A percentile compares a stretch with the other conserved stretches of the same genome.
phyloP scores from a whole-genome alignment of 2,888 invertebrate species.

The Dryadula phaetusa region DNA sequence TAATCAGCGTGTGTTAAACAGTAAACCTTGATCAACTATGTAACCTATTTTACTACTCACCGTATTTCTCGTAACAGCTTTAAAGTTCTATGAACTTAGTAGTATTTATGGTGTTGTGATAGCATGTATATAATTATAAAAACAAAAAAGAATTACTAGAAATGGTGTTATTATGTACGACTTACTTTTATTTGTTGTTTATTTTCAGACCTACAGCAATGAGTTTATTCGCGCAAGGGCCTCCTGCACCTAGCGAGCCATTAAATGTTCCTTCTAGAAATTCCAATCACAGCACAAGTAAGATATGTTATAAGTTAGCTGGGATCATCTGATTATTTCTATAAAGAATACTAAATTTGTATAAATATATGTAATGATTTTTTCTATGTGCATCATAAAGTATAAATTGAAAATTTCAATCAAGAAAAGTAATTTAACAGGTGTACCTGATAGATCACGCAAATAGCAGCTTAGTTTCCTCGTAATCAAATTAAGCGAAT shows the following conservation, averaged over 20 bases:
- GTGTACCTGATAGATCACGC: background rate
- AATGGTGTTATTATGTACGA: background rate
- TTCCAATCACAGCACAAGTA: slow-evolving; percentile 63
- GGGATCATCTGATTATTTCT: too few species aligned
- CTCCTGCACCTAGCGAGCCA: slow-evolving; percentile 85
- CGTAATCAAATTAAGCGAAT: background rate
- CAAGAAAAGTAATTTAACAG: background rate
- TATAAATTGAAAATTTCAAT: background rate
- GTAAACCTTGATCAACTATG: background rate
- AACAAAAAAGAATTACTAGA: background rate
- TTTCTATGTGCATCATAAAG: background rate
- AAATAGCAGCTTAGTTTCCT: slow-evolving; percentile 9
- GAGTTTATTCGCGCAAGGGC: slow-evolving; percentile 85
- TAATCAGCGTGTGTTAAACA: slow-evolving; percentile 12
- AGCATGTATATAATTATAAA: background rate
- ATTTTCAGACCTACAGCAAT: slow-evolving; percentile 85
- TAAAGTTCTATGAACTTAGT: slow-evolving; percentile 3
- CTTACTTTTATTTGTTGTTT: slow-evolving; percentile 8
- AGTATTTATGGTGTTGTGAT: background rate
- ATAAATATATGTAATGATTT: background rate
- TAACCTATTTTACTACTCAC: slow-evolving; percentile 1
- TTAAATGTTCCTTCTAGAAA: slow-evolving; percentile 84
- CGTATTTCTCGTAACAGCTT: background rate
- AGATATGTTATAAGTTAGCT: too few species aligned
- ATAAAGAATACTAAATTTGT: too few species aligned